A percentile compares a stretch with the other conserved stretches of the same genome.
phyloP scores from a whole-genome alignment of 2,888 invertebrate genomes.

The Drosophila birchii region DNA sequence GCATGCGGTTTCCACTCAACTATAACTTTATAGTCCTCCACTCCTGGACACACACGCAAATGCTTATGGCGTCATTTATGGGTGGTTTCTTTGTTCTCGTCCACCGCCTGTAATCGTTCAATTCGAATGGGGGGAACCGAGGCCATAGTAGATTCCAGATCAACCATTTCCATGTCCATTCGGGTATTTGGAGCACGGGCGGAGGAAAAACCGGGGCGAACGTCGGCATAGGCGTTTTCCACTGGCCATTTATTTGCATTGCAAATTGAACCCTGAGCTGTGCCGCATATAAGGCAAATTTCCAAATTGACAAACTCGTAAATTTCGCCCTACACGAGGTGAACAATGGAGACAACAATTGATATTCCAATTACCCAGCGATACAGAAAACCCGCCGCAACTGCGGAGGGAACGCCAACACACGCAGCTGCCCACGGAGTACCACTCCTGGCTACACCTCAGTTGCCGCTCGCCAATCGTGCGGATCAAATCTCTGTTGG shows the following conservation, averaged over 20 bases:
- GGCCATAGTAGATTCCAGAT: constrained; percentile 44
- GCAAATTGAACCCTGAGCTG: constrained; percentile 69
- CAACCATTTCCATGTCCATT: constrained; percentile 54
- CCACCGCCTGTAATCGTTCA: constrained; percentile 41
- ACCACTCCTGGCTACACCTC: not conserved
- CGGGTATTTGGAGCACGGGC: constrained; percentile 25
- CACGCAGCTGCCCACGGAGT: constrained; percentile 43
- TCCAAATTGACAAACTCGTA: constrained; percentile 63
- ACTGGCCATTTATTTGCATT: constrained; percentile 77
- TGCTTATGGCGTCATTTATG: constrained; percentile 68
- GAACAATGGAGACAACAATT: constrained; percentile 64
- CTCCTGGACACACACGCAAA: constrained; percentile 35
- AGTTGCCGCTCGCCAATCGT: constrained; percentile 46
- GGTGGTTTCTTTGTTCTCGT: constrained; percentile 40
- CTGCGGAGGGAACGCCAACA: constrained; percentile 43
- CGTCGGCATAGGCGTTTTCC: constrained; percentile 62
- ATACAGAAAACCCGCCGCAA: constrained; percentile 23
- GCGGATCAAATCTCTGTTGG: constrained; percentile 54
- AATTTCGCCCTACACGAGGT: constrained; percentile 51
- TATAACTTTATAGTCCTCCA: constrained; percentile 29
- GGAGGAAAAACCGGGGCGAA: constrained; percentile 29
- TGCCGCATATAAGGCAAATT: constrained; percentile 64
- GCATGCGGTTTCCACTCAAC: constrained; percentile 12
- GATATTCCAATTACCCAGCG: constrained; percentile 78
- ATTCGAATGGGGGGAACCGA: constrained; percentile 37